Conservation (phyloP, 2,113 vertebrate genomes). For the Chloebia gouldiae region DNA sequence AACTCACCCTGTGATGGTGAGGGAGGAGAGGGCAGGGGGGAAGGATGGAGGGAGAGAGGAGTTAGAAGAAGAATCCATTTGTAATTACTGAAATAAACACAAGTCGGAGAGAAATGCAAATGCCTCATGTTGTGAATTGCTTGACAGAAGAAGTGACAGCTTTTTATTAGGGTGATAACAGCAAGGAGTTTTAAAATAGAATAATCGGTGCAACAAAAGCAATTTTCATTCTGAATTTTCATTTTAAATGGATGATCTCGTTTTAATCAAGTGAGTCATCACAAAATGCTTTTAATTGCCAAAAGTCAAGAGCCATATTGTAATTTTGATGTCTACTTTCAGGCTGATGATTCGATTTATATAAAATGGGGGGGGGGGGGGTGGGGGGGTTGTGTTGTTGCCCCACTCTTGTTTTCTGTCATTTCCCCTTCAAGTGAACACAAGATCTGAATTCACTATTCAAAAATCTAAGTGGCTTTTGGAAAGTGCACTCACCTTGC, state of each 20-base stretch:
- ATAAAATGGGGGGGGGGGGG: background rate
- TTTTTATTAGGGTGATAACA: constrained; percentile 69
- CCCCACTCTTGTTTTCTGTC: background rate
- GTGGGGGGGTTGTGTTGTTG: background rate
- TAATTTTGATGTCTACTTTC: constrained; percentile 59
- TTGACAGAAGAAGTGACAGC: constrained; percentile 69
- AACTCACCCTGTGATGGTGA: background rate
- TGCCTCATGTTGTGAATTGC: constrained; percentile 40
- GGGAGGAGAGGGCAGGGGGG: background rate
- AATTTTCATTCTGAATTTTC: constrained; percentile 74
- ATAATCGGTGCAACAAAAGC: constrained; percentile 75
- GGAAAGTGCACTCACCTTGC: constrained; percentile 45
- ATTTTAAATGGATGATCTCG: constrained; percentile 74
- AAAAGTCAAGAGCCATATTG: constrained; percentile 71
- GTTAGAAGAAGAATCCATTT: background rate
- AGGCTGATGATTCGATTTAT: constrained; percentile 37
- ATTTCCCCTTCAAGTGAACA: background rate
- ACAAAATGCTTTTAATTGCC: constrained; percentile 76
- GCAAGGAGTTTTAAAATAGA: constrained; percentile 74
- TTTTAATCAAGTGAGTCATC: constrained; percentile 78
- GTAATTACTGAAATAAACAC: constrained; percentile 21
- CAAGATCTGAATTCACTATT: background rate
- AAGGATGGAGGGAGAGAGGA: background rate
- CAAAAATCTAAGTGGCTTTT: background rate
- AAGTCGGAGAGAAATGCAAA: constrained; percentile 18